Conservation (phyloP, 2,113 vertebrate species). For the Chloropsis cyanopogon region DNA sequence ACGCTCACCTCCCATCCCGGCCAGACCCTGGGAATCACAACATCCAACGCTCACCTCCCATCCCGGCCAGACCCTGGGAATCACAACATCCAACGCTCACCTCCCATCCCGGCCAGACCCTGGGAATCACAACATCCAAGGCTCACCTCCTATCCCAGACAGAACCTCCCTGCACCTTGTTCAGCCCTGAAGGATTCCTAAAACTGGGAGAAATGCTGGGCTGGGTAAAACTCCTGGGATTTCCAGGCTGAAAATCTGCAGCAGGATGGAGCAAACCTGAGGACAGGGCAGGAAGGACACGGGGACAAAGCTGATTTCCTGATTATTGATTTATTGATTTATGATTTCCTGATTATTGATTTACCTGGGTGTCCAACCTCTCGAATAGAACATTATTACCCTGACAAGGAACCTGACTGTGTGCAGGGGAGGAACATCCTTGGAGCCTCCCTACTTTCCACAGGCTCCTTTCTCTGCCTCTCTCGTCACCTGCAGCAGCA, state of each 20-base stretch:
- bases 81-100: too few relatives aligned
- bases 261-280: neutral
- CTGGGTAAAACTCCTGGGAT: neutral
- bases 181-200: rapidly evolving
- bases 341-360: neutral
- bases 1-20: too few relatives aligned
- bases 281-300: neutral
- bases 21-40: too few relatives aligned
- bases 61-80: too few relatives aligned
- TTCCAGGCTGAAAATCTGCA: neutral
- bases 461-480: neutral
- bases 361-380: neutral
- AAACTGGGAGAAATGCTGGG: neutral
- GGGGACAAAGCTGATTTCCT: neutral
- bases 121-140: too few relatives aligned
- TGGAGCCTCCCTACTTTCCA: neutral
- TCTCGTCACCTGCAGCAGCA: neutral
- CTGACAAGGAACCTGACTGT: neutral
- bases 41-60: too few relatives aligned
- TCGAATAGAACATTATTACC: rapidly evolving
- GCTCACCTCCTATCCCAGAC: too few relatives aligned
- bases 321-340: neutral
- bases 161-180: rapidly evolving
- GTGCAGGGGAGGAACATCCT: neutral
- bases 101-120: too few relatives aligned